Conservation (phyloP, 2,797 vertebrate genomes). For the Selene dorsalis region DNA sequence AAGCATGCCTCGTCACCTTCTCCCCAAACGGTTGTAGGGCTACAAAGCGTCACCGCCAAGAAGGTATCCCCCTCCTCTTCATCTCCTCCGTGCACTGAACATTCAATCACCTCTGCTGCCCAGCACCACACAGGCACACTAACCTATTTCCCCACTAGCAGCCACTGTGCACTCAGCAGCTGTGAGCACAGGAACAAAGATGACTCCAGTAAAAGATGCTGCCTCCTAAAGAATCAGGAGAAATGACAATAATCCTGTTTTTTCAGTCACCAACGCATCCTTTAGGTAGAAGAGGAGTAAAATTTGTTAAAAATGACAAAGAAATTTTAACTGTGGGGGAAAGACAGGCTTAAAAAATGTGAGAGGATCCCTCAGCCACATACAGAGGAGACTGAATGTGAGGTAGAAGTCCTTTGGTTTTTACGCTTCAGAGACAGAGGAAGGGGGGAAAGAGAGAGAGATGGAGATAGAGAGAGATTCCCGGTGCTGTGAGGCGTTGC, state of each 20-base stretch:
- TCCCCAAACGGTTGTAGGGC: constrained; percentile 41
- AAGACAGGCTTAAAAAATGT: constrained; percentile 34
- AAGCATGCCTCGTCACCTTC: constrained; percentile 62
- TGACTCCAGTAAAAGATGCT: constrained; percentile 59
- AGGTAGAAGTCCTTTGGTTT: constrained; percentile 71
- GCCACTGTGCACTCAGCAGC: constrained; percentile 66
- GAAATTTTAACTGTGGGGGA: constrained; percentile 5
- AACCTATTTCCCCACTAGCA: constrained; percentile 80
- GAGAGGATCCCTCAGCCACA: constrained; percentile 41
- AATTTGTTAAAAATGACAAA: not conserved
- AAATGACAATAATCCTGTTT: constrained; percentile 35
- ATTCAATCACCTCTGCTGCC: constrained; percentile 69
- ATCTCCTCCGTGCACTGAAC: constrained; percentile 41
- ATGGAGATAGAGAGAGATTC: constrained; percentile 73
- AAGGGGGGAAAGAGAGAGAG: constrained; percentile 53
- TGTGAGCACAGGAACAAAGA: constrained; percentile 75
- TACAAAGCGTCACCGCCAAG: constrained; percentile 51
- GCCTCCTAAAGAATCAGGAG: constrained; percentile 34
- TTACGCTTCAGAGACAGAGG: constrained; percentile 64
- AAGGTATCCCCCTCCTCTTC: constrained; percentile 73
- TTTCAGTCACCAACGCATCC: constrained; percentile 54
- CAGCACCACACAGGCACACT: constrained; percentile 75
- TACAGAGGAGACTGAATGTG: constrained; percentile 60
- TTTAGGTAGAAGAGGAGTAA: constrained; percentile 22
- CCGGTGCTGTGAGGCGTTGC: constrained; percentile 80